Evolutionary conservation across 2,113 vertebrate genomes (phyloP).

Genomic region (Penelope pileata): DNA sequence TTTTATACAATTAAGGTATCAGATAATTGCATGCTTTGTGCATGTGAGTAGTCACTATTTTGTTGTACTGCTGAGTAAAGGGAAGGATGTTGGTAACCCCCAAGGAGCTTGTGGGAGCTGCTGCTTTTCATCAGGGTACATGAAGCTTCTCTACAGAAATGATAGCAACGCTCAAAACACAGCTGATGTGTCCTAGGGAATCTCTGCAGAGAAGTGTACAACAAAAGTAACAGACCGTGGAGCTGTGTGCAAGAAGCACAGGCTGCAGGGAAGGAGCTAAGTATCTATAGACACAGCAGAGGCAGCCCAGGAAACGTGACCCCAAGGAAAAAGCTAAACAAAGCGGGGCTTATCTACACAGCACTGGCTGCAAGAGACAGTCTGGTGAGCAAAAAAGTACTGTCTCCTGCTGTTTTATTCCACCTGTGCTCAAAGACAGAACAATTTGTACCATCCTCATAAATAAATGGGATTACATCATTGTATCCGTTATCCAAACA

Average conservation of each 20-base stretch:
- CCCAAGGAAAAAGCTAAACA: neutral
- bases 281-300: neutral
- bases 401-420: neutral
- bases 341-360: neutral
- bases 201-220: neutral
- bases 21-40: neutral
- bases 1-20: neutral
- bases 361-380: neutral
- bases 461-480: neutral
- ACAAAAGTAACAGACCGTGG: neutral
- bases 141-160: neutral
- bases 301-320: neutral
- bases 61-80: neutral
- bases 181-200: neutral
- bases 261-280: neutral
- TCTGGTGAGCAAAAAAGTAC: neutral
- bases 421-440: neutral
- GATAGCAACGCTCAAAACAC: neutral
- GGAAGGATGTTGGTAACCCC: neutral
- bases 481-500: neutral
- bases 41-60: neutral
- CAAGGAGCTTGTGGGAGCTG: rapidly evolving
- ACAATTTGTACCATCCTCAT: neutral
- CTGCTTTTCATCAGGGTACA: neutral
- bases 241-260: neutral